These are phyloP conservation scores for Enteromius argenteus DNA, from an alignment of 2,797 vertebrate genomes.

Conservation along the genomic window DNA sequence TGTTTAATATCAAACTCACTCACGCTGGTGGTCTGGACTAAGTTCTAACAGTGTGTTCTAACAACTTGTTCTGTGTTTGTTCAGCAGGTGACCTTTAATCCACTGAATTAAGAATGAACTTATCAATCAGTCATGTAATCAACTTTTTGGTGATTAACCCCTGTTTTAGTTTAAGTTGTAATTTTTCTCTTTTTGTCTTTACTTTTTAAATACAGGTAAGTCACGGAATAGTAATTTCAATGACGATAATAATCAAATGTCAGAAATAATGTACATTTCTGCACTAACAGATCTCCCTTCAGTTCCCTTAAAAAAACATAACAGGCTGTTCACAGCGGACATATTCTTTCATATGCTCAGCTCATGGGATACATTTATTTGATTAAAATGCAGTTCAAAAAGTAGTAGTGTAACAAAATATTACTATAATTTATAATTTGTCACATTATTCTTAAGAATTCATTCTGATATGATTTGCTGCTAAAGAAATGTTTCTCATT, in stretches of 20 bases:
- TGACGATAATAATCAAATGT: neutral
- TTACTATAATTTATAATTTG: neutral
- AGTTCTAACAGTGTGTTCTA: conserved; percentile 47
- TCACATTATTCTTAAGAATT: neutral
- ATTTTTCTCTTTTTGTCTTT: neutral
- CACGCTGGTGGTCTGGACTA: conserved; percentile 43
- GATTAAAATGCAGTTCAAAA: neutral
- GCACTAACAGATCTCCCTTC: neutral
- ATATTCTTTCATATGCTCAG: neutral
- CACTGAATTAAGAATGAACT: conserved; percentile 22
- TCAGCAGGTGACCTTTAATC: conserved; percentile 46
- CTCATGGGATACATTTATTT: neutral
- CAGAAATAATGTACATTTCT: neutral
- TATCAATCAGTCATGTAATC: conserved; percentile 3
- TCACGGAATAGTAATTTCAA: neutral
- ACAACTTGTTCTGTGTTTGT: conserved; percentile 41
- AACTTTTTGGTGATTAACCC: conserved; percentile 22
- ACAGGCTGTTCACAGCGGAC: neutral
- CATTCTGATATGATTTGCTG: neutral
- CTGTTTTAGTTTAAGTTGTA: neutral
- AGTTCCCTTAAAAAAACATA: neutral
- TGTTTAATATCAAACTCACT: conserved; percentile 31
- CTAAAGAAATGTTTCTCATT: neutral
- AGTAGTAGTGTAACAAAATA: neutral
- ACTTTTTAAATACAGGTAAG: conserved; percentile 15